A percentile compares a stretch with the other conserved stretches of the same genome.
These are phyloP conservation scores for Drosophila buzzatii DNA, from an alignment of 2,888 invertebrate species.

Conservation along the genomic window DNA sequence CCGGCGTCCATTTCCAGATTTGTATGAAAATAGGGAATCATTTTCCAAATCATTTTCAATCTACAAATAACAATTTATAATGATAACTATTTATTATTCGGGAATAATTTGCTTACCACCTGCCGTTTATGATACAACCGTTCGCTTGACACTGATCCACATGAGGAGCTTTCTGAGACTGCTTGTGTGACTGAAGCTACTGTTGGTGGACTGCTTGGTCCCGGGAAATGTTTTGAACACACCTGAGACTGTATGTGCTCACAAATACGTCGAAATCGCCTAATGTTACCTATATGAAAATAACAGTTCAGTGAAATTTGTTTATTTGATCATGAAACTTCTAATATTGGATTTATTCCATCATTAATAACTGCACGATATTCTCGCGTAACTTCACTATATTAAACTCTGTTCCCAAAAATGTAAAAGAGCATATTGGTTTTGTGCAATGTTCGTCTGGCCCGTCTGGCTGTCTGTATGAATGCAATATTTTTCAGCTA, in stretches of 20 bases:
- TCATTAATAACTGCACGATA: too few species aligned
- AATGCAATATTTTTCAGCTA: too few species aligned
- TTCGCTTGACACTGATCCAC: slow-evolving; percentile 85
- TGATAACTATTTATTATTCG: background rate
- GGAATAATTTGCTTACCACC: slow-evolving; percentile 65
- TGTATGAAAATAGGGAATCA: slow-evolving; percentile 85
- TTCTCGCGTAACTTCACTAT: too few species aligned
- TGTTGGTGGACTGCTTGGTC: slow-evolving; percentile 85
- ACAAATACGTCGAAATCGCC: slow-evolving; percentile 97
- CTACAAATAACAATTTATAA: slow-evolving; percentile 47
- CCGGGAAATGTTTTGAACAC: slow-evolving; percentile 86
- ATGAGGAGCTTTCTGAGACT: slow-evolving; percentile 86
- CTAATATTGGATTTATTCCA: too few species aligned
- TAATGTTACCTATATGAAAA: slow-evolving; percentile 92
- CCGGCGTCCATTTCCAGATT: slow-evolving; percentile 84
- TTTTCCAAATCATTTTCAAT: slow-evolving; percentile 85
- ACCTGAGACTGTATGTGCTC: slow-evolving; percentile 97
- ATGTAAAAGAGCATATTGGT: too few species aligned
- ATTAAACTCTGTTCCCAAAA: too few species aligned
- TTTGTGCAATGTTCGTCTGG: too few species aligned
- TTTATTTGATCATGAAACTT: too few species aligned
- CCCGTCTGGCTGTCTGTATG: too few species aligned
- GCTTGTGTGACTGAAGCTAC: slow-evolving; percentile 85
- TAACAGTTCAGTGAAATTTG: background rate
- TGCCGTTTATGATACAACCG: slow-evolving; percentile 85